phyloP scores from a whole-genome alignment of 2,888 invertebrate species.

The Stenotaenia linearis region DNA sequence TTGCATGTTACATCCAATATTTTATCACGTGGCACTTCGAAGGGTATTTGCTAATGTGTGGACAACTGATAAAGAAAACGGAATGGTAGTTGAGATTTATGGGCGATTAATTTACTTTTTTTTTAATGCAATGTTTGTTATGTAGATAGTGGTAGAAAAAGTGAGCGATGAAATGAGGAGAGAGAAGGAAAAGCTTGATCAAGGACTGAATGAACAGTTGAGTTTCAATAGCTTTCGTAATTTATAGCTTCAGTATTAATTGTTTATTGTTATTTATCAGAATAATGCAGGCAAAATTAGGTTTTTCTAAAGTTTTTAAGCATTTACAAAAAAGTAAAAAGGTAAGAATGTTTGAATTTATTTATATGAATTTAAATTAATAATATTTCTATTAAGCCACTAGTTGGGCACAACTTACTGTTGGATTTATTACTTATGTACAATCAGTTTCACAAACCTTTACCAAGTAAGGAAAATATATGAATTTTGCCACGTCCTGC shows the following conservation, averaged over 20 bases:
- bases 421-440: constrained; percentile 64
- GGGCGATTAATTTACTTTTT: too few relatives aligned
- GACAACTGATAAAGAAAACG: constrained; percentile 41
- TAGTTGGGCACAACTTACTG: constrained; percentile 70
- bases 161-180: constrained; percentile 39
- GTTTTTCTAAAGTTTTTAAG: constrained; percentile 63
- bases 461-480: constrained; percentile 61
- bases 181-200: constrained; percentile 37
- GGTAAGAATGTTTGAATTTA: background rate
- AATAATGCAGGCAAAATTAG: constrained; percentile 55
- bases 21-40: constrained; percentile 58
- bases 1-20: constrained; percentile 51
- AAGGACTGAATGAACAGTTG: constrained; percentile 17
- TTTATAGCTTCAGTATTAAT: constrained; percentile 15
- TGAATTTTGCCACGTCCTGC: too few relatives aligned
- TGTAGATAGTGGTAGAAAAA: constrained; percentile 41
- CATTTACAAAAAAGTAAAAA: constrained; percentile 57
- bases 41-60: constrained; percentile 52
- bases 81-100: too few relatives aligned
- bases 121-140: background rate
- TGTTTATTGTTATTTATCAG: too few relatives aligned
- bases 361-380: background rate
- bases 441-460: constrained; percentile 63
- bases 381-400: constrained; percentile 49
- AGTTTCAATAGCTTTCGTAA: constrained; percentile 38